Evolutionary conservation across 2,888 invertebrate species (phyloP).

Genomic region (Aethes cnicana): DNA sequence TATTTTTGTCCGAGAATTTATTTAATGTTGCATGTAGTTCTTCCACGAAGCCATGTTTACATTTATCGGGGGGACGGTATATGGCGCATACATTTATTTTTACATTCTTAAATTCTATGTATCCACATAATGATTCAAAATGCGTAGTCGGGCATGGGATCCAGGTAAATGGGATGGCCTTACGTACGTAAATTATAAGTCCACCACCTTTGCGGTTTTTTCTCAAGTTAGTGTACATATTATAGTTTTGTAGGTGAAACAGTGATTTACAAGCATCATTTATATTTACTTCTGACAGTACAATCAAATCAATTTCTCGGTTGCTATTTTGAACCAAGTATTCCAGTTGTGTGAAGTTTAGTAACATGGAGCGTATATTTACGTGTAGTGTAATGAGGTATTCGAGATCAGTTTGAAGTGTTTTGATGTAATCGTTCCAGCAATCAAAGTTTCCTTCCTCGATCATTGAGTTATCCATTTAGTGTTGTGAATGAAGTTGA

Average conservation of each 20-base stretch:
- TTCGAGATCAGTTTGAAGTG: background rate
- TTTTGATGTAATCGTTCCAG: background rate
- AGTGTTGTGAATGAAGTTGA: background rate
- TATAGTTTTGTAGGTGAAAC: background rate
- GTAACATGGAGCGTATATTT: background rate
- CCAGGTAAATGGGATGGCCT: background rate
- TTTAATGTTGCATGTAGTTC: slow-evolving; percentile 3
- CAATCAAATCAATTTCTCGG: slow-evolving; percentile 3
- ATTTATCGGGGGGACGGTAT: background rate
- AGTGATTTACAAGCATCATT: background rate
- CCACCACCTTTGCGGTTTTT: background rate
- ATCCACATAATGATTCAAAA: background rate
- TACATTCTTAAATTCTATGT: background rate
- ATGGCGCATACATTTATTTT: background rate
- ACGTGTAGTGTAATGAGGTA: background rate
- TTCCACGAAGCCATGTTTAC: slow-evolving; percentile 9
- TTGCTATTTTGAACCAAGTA: too few relatives aligned
- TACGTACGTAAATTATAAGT: background rate
- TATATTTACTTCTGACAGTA: background rate
- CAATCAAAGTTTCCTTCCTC: background rate
- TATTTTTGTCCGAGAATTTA: background rate
- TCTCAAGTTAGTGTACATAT: background rate
- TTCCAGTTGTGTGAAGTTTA: slow-evolving; percentile 32
- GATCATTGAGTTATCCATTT: background rate
- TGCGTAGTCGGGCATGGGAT: background rate